Evolutionary conservation across 1,140 invertebrate species (phyloP).

Genomic region (Lepidurus apus): DNA sequence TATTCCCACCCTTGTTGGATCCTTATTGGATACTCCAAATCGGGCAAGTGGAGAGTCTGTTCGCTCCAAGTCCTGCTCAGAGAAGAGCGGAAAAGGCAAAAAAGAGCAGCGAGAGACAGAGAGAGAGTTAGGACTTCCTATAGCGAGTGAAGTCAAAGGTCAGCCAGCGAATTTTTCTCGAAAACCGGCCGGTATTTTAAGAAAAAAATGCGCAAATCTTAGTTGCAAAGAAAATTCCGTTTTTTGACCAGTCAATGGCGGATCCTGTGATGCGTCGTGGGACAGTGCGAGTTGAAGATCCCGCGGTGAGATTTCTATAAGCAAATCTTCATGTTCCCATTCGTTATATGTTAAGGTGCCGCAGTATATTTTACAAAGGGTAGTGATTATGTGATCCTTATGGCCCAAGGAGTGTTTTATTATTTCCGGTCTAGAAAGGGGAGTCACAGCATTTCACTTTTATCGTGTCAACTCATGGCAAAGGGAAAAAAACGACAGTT

Average conservation of each 20-base stretch:
- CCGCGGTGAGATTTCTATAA: background rate
- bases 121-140: background rate
- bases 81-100: background rate
- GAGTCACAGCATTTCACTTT: background rate
- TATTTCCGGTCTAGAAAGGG: background rate
- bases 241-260: background rate
- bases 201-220: background rate
- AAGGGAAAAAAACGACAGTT: background rate
- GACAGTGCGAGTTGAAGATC: background rate
- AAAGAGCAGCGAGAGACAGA: constrained; percentile 4
- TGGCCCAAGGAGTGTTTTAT: background rate
- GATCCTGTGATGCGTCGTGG: background rate
- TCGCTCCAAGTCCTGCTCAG: background rate
- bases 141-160: constrained; percentile 10
- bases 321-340: background rate
- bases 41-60: background rate
- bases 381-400: background rate
- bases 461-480: background rate
- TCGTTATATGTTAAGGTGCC: background rate
- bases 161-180: background rate
- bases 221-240: background rate
- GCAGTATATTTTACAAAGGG: background rate
- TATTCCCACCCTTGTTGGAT: background rate
- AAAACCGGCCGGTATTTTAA: background rate
- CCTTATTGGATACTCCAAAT: constrained; percentile 6